phyloP scores from a whole-genome alignment of 2,113 vertebrate species.

The Agapornis roseicollis region DNA sequence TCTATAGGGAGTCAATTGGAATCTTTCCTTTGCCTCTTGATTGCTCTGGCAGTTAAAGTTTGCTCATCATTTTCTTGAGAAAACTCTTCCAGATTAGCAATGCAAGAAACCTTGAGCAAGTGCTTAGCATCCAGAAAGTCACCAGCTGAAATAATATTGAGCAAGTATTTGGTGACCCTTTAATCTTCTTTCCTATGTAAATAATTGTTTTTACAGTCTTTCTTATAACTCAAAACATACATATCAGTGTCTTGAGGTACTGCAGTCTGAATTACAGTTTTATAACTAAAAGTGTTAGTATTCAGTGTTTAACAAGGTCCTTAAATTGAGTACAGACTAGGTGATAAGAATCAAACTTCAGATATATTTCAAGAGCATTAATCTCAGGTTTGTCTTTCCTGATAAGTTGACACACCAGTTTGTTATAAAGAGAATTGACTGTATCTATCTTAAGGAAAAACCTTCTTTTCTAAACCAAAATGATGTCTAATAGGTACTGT shows the following conservation, averaged over 20 bases:
- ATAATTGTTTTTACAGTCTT: background rate
- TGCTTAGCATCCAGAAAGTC: conserved; percentile 29
- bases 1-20: background rate
- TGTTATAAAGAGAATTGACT: background rate
- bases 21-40: background rate
- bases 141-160: conserved; percentile 33
- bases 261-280: background rate
- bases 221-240: background rate
- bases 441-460: background rate
- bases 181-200: background rate
- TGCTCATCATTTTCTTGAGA: conserved; percentile 21
- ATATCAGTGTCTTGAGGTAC: background rate
- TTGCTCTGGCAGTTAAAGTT: background rate
- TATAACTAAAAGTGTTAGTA: background rate
- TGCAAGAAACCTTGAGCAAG: background rate
- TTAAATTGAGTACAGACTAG: background rate
- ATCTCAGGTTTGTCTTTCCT: background rate
- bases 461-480: background rate
- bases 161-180: background rate
- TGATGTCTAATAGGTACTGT: background rate
- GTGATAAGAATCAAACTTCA: background rate
- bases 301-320: background rate
- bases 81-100: background rate
- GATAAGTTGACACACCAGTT: background rate
- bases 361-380: background rate